Evolutionary conservation across 1,140 invertebrate species (phyloP).

Genomic region (Triops longicaudatus): DNA sequence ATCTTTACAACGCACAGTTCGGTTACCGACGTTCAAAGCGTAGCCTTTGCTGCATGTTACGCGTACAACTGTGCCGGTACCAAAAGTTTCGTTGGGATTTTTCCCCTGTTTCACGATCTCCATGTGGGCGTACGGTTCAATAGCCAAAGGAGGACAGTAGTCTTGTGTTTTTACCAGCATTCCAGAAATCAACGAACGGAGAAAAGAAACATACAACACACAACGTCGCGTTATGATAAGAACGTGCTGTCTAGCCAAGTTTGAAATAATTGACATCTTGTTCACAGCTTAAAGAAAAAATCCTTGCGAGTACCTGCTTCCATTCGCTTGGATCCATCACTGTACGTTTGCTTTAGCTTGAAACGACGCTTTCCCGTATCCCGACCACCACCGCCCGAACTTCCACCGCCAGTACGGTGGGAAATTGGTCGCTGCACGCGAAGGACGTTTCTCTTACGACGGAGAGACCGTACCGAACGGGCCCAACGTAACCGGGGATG

Average conservation of each 20-base stretch:
- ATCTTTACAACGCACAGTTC: slow-evolving; percentile 63
- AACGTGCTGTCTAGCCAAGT: neutral
- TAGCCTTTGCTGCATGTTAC: slow-evolving; percentile 66
- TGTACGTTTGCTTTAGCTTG: neutral
- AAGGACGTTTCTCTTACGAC: neutral
- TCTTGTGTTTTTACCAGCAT: slow-evolving; percentile 28
- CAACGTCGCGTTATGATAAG: neutral
- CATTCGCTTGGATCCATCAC: neutral
- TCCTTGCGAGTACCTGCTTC: neutral
- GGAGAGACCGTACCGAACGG: slow-evolving; percentile 37
- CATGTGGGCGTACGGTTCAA: slow-evolving; percentile 54
- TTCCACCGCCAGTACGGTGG: neutral
- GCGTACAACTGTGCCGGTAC: slow-evolving; percentile 55
- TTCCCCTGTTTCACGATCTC: slow-evolving; percentile 49
- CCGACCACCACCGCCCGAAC: neutral
- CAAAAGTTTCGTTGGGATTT: slow-evolving; percentile 37
- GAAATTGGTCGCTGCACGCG: neutral
- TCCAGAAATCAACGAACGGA: neutral
- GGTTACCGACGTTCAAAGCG: slow-evolving; percentile 59
- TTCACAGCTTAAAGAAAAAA: neutral
- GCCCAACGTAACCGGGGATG: slow-evolving; percentile 73
- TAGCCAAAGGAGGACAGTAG: slow-evolving; percentile 49
- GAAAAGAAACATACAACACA: neutral
- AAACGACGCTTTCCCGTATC: neutral
- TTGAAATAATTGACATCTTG: neutral